Conservation (phyloP, 2,113 vertebrate species). For the Phasianus colchicus region DNA sequence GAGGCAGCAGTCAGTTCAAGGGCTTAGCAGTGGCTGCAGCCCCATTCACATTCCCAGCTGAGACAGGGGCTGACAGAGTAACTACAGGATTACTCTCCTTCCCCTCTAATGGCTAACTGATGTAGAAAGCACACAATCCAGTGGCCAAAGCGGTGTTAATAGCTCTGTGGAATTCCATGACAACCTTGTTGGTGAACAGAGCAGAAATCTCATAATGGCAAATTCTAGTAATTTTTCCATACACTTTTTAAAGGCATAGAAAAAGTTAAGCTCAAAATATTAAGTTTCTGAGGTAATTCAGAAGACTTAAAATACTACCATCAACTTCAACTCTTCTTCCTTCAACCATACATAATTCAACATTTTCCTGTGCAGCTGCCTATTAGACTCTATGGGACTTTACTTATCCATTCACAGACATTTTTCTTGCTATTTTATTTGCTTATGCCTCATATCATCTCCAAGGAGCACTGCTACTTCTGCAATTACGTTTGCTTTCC, state of each 20-base stretch:
- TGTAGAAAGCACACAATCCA: fast-evolving
- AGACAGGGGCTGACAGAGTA: fast-evolving
- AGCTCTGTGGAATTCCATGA: background rate
- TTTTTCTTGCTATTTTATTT: background rate
- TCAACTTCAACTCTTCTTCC: background rate
- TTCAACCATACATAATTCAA: background rate
- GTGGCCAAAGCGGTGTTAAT: fast-evolving
- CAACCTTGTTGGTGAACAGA: background rate
- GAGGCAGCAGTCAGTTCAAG: background rate
- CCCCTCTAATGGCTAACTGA: background rate
- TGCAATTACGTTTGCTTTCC: background rate
- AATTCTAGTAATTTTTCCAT: background rate
- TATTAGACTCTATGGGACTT: background rate
- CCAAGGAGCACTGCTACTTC: background rate
- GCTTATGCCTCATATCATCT: background rate
- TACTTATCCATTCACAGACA: background rate
- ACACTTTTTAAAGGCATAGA: background rate
- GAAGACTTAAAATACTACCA: background rate
- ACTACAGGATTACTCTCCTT: background rate
- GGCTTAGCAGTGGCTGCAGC: background rate
- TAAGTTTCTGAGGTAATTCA: background rate
- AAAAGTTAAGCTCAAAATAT: background rate
- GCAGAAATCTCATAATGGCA: background rate
- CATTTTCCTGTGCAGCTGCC: background rate
- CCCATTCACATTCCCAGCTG: background rate